Base-by-base conservation (phyloP, 2,888 invertebrate genomes). In the Palloptera scutellata region DNA sequence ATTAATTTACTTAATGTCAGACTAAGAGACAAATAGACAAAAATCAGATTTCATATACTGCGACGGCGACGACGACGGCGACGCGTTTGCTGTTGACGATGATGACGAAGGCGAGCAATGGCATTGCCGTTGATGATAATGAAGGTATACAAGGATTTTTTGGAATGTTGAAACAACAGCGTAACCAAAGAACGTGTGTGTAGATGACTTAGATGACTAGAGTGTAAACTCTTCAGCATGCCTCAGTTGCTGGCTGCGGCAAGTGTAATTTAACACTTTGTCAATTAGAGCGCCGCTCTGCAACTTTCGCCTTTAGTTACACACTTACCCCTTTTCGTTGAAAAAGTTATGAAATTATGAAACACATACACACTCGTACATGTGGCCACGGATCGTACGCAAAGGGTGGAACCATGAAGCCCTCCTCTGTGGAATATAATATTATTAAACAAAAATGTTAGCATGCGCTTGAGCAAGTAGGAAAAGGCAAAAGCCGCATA, bases 1-100 rank as follows among this genome's bases (percentile, higher is more conserved):
- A 80, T 79, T 83, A 81, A 81, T 81, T 83, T 83, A 78, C 78
- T 81, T 81, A 81, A 80, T 77, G 61, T 61, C 66, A 66, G 52
- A 41, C 52, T 42, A 19, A 53, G 53, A 48, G 4, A 48, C 13
- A 48, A 11, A 48, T 48, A 8, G 48, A 48, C 48, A 15, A 48
- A 9, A 48, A 48, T 13, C 13, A n/a, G 10, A 15, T n/a, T 48
- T 13, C 30, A 30, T 30, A 30, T 30, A 30, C 30, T 30, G 30
- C 30, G 30, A 30, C 30, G 30, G 6, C 30, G 30, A 30, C 30
- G 30, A 30, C 30, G 30, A 30, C 30, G 30, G 6, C 30, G 30
- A 30, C 3, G 6, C 2, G 2, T 4, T 30, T 30, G 30, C 6
- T 30, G 30, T 4, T 30, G 30, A 30, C 30, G 30, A 30, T 30